A percentile compares a stretch with the other conserved stretches of the same genome.
Evolutionary conservation across 2,113 vertebrate genomes (phyloP).

Genomic region (Desmodus rotundus): DNA sequence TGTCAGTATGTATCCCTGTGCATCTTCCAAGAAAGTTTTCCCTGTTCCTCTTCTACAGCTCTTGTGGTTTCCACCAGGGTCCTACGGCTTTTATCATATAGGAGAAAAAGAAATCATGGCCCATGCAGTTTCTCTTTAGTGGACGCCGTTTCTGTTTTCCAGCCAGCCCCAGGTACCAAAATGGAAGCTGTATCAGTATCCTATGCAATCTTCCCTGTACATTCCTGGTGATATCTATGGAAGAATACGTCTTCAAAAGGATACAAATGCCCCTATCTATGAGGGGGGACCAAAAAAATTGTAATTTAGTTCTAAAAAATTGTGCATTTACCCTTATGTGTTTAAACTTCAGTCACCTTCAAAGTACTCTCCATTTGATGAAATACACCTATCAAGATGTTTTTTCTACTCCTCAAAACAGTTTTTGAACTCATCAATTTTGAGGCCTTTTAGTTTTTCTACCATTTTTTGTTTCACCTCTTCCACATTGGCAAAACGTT

Average conservation of each 20-base stretch:
- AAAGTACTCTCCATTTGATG: no score
- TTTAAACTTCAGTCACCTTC: no score
- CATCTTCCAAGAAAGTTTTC: neutral
- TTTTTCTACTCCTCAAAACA: no score
- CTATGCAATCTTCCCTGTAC: neutral
- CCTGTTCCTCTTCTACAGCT: neutral
- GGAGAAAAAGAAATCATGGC: neutral
- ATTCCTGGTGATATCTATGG: neutral
- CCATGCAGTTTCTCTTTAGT: neutral
- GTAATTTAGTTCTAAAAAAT: no score
- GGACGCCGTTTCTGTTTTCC: neutral
- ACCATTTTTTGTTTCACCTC: no score
- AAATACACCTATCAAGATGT: no score
- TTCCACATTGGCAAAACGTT: no score
- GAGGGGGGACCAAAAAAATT: no score
- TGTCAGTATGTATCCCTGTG: neutral
- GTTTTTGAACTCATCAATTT: no score
- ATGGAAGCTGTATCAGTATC: neutral
- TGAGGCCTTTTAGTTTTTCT: no score
- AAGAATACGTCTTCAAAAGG: neutral
- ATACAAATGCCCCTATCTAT: rapidly evolving
- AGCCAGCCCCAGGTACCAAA: rapidly evolving
- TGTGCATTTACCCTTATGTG: no score
- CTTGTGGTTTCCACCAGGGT: neutral
- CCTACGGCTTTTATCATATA: neutral